A percentile compares a stretch with the other conserved stretches of the same genome.
Evolutionary conservation across 2,888 invertebrate genomes (phyloP).

Genomic region (Lordiphosa andalusiaca): DNA sequence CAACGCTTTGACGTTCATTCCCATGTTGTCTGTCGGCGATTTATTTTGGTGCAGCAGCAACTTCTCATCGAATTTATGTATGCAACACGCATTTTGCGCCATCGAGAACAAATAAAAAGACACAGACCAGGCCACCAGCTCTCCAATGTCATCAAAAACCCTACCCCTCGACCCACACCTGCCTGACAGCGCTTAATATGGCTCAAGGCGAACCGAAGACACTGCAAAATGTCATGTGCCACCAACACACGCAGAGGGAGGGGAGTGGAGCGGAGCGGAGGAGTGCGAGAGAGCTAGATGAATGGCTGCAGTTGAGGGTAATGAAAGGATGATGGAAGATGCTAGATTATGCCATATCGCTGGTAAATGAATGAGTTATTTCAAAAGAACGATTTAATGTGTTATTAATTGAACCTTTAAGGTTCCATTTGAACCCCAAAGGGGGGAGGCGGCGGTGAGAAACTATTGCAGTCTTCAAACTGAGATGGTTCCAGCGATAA

Average conservation of each 20-base stretch:
- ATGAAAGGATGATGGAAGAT: no score
- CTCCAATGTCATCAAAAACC: constrained; percentile 13
- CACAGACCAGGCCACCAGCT: constrained; percentile 21
- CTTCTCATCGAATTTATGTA: constrained; percentile 41
- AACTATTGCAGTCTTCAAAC: no score
- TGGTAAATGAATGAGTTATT: no score
- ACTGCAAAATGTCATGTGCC: constrained; percentile 23
- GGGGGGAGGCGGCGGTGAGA: no score
- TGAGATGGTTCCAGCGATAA: no score
- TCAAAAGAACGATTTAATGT: no score
- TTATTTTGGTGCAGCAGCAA: constrained; percentile 50
- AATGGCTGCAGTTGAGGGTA: no score
- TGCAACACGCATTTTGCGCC: constrained; percentile 50
- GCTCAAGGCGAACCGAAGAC: constrained; percentile 15
- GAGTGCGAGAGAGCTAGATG: no score
- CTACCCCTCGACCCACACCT: background rate
- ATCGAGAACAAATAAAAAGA: constrained; percentile 28
- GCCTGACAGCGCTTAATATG: constrained; percentile 37
- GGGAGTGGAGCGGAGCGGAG: no score
- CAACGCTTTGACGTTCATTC: constrained; percentile 12
- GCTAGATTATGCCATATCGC: no score
- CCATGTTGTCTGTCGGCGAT: constrained; percentile 45
- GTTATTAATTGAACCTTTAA: no score
- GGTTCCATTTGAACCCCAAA: no score
- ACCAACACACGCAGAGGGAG: constrained; percentile 1